Evolutionary conservation across 2,797 vertebrate species (phyloP), one percentile per base, ranked within the genome.

Genomic region (Masticophis lateralis): DNA sequence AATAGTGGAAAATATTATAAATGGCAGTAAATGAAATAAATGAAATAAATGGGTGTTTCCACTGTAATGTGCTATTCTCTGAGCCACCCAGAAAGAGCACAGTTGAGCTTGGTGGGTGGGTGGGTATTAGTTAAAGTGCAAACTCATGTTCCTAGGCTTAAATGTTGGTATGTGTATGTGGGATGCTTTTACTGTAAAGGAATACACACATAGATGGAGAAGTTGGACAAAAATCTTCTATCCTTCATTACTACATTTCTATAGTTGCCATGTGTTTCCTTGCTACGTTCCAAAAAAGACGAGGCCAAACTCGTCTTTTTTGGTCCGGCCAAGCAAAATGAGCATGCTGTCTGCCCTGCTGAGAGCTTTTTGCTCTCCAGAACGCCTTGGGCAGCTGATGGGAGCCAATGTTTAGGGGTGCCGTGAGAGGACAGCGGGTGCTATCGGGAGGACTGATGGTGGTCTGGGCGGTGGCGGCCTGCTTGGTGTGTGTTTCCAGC

Each of bases 1-100:
- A 98, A 97, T 97, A 98, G 97, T 98, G 97, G 98, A 98, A 98
- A 98, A 98, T 98, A 98, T 98, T 98, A 97, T 97, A 97, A 98
- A 97, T 97, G 97, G 97, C 97, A 98, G 95, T 98, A 98, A 98
- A 98, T 97, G 98, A 98, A 98, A 97, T 98, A 96, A 97, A 97
- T 97, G 98, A 98, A 98, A 97, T 98, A 96, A 97, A 97, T 97
- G 98, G 98, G 98, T 98, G 97, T 98, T 98, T 97, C 98, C 97
- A 97, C 96, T 97, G 97, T 97, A 97, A 97, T 96, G 95, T 97
- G 96, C 96, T 97, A 95, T 97, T 97, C 97, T 97, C 96, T 96
- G 95, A 98, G 96, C 97, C 97, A 98, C 97, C 97, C 98, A 98
- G 98, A 97, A 97, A 97, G 97, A 98, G 96, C 95, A 97, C 91